Evolutionary conservation across 1,140 invertebrate genomes (phyloP), one percentile per base, ranked within the genome.

Genomic region (Neodiprion virginianus): DNA sequence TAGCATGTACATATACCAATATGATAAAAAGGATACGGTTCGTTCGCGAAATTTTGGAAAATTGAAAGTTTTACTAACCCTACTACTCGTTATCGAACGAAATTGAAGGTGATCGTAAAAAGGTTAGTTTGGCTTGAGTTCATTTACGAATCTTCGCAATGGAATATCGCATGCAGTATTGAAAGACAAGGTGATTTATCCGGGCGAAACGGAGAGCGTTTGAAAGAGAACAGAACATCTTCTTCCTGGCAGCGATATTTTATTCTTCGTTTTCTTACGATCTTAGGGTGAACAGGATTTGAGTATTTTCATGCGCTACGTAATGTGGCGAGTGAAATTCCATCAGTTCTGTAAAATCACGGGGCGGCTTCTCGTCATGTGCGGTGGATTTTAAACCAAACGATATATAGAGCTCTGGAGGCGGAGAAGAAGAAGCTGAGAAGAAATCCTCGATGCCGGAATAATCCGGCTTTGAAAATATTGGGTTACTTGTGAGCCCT

Each of bases 371-470:
- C 53, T 61, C 53, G 53, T 61, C 11, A 61, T 61, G n/a, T 61
- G 53, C 53, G n/a, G 11, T 8, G 53, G 53, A 14, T 61, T 61
- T 61, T 61, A 61, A 61, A 61, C 53, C 53, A 8, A 61, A 9
- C 53, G 53, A 61, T 61, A 40, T 40, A 40, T 40, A 61, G 8
- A 61, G 8, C 11, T 61, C 4, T 17, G 53, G n/a, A 17, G 53
- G 5, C 28, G 28, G 5, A 40, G 28, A 40, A 40, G 28, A 40
- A 40, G 28, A 5, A 40, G 28, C 28, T 40, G 53, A 61, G n/a
- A 17, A 61, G n/a, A 61, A 78, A 80, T 78, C 76, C 75, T 83
- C 75, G 78, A 84, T 83, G 78, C 75, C 83, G 73, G 71, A 79
- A 81, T 83, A 84, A 84, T 75, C 70, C 70, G 48, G 48, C 70